Base-by-base conservation (phyloP, 2,888 invertebrate species). In the Coelogynopora nodosa region DNA sequence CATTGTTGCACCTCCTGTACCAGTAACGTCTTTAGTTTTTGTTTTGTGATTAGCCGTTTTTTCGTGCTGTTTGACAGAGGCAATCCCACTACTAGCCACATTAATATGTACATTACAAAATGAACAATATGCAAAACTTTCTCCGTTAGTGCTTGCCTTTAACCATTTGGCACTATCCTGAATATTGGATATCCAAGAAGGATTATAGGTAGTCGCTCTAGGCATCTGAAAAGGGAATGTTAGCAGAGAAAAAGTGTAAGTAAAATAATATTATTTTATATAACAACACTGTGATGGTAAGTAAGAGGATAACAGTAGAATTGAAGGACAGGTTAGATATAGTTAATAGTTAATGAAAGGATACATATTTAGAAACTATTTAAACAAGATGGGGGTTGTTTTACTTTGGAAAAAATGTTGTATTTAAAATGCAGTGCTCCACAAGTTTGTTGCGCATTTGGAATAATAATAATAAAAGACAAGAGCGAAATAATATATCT, bases 151-250 rank as follows among this genome's bases (percentile, higher is more conserved):
- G 49, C 49, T 49, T 49, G 49, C 49, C 49, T 49, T 49, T 49
- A 49, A 49, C 49, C 49, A 49, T 49, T 49, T 49, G 49, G 49
- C 49, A 49, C 49, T 49, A 49, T 49, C 49, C 49, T 49, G 49
- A 49, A 49, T 49, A 49, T 49, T 49, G 49, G 49, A 49, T 49
- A 49, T 49, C 49, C 49, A 49, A 49, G 49, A 49, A 49, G 49
- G 49, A 49, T 49, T 49, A 49, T 49, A 49, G 49, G 49, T 49
- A 49, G 49, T 49, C 49, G 49, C 49, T 49, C 49, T 74, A 74
- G 74, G 74, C 74, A 74, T 74, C 74, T 74, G 74, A 74, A 74
- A 74, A 74, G 27, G 74, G 74, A 74, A 74, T 74, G 23, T 74
- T 74, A 74, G 18, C 27, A 74, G 18, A 74, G 74, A 74, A 74